These are phyloP conservation scores for Alethe diademata DNA, from an alignment of 2,113 vertebrate genomes.

Conservation along the genomic window DNA sequence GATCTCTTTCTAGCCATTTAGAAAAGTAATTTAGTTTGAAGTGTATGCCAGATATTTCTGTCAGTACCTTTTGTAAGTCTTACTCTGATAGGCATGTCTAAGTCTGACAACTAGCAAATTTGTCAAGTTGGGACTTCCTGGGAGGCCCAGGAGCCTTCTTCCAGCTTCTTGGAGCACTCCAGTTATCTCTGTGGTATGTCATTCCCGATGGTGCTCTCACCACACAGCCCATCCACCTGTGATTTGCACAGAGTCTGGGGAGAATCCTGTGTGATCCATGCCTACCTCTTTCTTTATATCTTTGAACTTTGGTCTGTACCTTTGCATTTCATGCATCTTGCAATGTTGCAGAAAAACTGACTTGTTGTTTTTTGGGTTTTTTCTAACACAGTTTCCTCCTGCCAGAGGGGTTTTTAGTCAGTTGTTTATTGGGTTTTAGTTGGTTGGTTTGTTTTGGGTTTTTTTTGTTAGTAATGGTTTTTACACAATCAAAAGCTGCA, in stretches of 20 bases:
- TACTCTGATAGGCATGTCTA: not conserved
- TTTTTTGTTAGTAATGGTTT: not conserved
- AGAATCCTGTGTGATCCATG: not conserved
- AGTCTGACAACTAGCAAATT: not conserved
- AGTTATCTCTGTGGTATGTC: not conserved
- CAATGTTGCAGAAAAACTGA: not conserved
- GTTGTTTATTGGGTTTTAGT: no score
- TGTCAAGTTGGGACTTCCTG: not conserved
- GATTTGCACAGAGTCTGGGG: not conserved
- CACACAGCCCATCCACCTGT: not conserved
- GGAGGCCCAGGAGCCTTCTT: not conserved
- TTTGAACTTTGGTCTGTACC: not conserved
- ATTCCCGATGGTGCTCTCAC: fast-evolving
- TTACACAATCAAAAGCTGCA: no score
- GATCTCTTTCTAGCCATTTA: not conserved
- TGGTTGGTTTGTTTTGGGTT: not conserved
- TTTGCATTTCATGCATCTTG: not conserved
- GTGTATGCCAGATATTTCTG: not conserved
- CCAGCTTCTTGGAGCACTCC: not conserved
- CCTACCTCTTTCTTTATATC: not conserved
- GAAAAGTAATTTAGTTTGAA: not conserved
- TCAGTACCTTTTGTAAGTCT: not conserved
- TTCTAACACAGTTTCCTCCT: not conserved
- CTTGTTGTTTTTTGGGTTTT: not conserved
- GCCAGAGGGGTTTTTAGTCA: not conserved